phyloP scores from a whole-genome alignment of 2,113 vertebrate genomes.

The Puntigrus tetrazona region DNA sequence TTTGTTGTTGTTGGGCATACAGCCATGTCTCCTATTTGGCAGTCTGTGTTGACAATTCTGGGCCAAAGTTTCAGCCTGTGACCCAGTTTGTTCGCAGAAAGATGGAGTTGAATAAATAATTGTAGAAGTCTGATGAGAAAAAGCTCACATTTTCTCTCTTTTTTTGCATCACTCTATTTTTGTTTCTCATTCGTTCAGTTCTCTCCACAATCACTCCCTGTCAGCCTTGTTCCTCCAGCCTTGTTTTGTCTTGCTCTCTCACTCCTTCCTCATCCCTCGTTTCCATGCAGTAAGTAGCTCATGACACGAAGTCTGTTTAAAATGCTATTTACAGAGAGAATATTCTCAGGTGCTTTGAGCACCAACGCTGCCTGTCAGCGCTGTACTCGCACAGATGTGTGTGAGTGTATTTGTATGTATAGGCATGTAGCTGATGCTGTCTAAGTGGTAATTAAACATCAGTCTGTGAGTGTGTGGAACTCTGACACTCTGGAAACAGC shows the following conservation, averaged over 20 bases:
- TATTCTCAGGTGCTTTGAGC: constrained; percentile 20
- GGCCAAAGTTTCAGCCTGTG: constrained; percentile 3
- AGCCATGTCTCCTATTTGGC: not conserved
- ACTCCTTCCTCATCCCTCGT: constrained; percentile 12
- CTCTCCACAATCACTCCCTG: constrained; percentile 17
- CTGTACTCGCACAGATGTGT: not conserved
- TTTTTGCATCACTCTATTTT: not conserved
- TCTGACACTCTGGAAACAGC: not conserved
- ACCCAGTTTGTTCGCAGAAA: not conserved
- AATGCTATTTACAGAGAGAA: constrained; percentile 2
- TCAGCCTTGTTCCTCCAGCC: not conserved
- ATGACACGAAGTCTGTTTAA: constrained; percentile 36
- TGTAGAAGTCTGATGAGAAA: not conserved
- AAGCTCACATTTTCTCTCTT: not conserved
- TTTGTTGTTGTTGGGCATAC: constrained; percentile 1
- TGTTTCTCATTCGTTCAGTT: not conserved
- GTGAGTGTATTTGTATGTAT: not conserved
- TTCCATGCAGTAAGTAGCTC: constrained; percentile 2
- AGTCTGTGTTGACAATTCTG: constrained; percentile 17
- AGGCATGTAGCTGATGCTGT: not conserved
- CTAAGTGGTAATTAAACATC: constrained; percentile 21
- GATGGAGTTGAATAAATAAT: constrained; percentile 19
- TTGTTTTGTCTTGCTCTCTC: constrained; percentile 28
- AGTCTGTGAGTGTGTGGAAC: constrained; percentile 1
- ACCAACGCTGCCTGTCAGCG: not conserved